Conservation (phyloP, 2,797 vertebrate genomes). For the Sardinella longiceps region DNA sequence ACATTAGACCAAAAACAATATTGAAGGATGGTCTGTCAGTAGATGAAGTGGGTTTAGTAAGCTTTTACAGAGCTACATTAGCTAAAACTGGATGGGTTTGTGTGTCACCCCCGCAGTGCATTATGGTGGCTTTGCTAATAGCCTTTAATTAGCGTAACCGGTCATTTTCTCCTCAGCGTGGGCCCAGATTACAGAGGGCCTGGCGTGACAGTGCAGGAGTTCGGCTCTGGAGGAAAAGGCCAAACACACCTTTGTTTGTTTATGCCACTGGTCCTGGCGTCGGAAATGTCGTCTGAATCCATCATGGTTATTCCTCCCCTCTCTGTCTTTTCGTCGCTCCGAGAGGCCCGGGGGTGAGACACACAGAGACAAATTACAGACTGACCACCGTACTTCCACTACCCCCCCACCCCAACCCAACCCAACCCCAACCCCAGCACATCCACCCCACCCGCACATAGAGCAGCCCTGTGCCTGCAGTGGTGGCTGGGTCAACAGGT, state of each 20-base stretch:
- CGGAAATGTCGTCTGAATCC: not conserved
- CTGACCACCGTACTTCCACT: no score
- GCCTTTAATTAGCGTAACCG: not conserved
- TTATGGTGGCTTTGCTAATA: not conserved
- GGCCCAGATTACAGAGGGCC: not conserved
- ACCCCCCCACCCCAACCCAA: no score
- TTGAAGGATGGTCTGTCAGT: no score
- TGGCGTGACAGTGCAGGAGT: conserved; percentile 50
- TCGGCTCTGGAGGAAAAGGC: not conserved
- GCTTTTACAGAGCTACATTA: not conserved
- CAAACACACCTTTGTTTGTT: not conserved
- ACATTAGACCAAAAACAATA: no score
- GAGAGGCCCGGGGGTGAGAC: not conserved
- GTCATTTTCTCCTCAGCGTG: not conserved
- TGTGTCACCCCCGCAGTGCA: conserved; percentile 21
- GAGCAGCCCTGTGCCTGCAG: not conserved
- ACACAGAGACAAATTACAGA: not conserved
- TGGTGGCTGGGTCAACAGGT: not conserved
- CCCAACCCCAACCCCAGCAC: not conserved
- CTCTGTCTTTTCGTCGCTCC: not conserved
- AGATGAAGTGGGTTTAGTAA: not conserved
- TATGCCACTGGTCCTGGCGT: not conserved
- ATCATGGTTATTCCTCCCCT: not conserved
- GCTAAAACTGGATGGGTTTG: conserved; percentile 17
- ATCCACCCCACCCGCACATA: no score